These are phyloP conservation scores for Sebastes diaconus DNA, from an alignment of 2,797 vertebrate genomes.

Conservation along the genomic window DNA sequence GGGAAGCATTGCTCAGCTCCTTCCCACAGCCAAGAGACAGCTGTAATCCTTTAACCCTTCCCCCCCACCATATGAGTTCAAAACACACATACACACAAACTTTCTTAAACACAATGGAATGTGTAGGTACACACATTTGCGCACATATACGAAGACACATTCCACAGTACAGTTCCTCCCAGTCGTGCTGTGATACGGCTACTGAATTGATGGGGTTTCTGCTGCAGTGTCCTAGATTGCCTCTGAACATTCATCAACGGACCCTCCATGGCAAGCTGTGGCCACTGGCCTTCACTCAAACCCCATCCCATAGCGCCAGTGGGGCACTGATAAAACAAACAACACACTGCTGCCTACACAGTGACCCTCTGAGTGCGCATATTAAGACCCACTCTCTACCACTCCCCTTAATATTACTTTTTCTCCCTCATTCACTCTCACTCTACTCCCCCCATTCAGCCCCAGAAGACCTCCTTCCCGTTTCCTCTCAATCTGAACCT, in stretches of 20 bases:
- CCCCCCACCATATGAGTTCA: conserved; percentile 70
- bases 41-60: conserved; percentile 91
- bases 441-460: conserved; percentile 6
- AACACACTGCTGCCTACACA: conserved; percentile 66
- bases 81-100: conserved; percentile 47
- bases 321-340: conserved; percentile 83
- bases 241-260: conserved; percentile 86
- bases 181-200: conserved; percentile 76
- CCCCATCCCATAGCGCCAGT: conserved; percentile 73
- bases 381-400: conserved; percentile 51
- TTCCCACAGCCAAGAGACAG: conserved; percentile 97
- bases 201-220: conserved; percentile 88
- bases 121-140: conserved; percentile 59
- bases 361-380: conserved; percentile 71
- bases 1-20: conserved; percentile 90
- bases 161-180: conserved; percentile 54
- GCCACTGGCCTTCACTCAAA: conserved; percentile 83
- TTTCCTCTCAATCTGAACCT: conserved; percentile 55
- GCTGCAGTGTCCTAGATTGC: conserved; percentile 85
- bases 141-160: conserved; percentile 48
- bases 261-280: conserved; percentile 82
- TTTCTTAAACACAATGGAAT: conserved; percentile 64
- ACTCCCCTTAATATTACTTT: conserved; percentile 40
- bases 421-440: conserved; percentile 44
- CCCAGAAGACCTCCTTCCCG: conserved; percentile 37